These are phyloP conservation scores for Aplocera efformata DNA, from an alignment of 2,888 invertebrate genomes.

Conservation along the genomic window DNA sequence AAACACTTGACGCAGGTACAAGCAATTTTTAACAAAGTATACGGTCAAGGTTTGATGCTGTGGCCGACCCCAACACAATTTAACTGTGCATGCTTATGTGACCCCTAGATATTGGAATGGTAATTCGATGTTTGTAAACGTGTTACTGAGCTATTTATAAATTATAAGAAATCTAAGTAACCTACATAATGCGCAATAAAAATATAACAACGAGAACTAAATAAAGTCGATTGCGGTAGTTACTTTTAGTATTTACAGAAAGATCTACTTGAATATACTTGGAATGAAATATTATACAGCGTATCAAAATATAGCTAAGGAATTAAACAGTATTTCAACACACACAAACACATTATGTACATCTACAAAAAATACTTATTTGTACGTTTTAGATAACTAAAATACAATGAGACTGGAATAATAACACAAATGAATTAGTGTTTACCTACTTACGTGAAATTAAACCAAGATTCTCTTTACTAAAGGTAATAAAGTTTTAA, in stretches of 20 bases:
- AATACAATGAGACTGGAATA: conserved; percentile 22
- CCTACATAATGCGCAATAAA: not conserved
- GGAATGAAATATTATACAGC: conserved; percentile 13
- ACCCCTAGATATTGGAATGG: not conserved
- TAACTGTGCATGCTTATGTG: conserved; percentile 7
- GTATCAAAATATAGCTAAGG: conserved; percentile 8
- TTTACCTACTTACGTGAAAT: conserved; percentile 10
- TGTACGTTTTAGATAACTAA: conserved; percentile 18
- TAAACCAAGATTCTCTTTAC: not conserved
- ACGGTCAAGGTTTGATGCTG: no score
- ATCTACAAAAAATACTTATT: conserved; percentile 17
- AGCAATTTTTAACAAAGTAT: no score
- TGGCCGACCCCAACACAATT: no score
- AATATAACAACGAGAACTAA: conserved; percentile 7
- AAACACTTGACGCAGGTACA: no score
- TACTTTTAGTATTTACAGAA: conserved; percentile 25
- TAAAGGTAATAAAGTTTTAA: not conserved
- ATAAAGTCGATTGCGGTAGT: conserved; percentile 11
- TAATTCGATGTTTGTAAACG: conserved; percentile 5
- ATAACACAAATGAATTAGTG: conserved; percentile 13
- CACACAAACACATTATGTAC: conserved; percentile 24
- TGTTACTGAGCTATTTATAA: conserved; percentile 1
- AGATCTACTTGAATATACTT: conserved; percentile 18
- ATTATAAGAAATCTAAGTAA: conserved; percentile 5
- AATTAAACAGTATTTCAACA: conserved; percentile 16